These are phyloP conservation scores for Machaerirhynchus nigripectus DNA, from an alignment of 2,113 vertebrate species.

Conservation along the genomic window DNA sequence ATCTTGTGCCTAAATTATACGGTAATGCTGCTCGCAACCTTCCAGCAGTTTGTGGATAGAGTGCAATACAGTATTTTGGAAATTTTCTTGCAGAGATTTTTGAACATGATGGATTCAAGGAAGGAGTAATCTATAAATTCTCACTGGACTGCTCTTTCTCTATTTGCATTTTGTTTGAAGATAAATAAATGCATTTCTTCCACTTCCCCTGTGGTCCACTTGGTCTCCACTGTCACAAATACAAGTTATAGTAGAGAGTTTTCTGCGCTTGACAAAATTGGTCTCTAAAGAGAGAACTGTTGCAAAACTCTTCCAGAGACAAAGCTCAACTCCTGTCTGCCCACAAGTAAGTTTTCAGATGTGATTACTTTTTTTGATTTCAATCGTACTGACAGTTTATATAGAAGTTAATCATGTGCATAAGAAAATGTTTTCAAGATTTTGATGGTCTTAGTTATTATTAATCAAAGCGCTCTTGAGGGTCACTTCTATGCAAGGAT, in stretches of 20 bases:
- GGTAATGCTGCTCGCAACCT: not conserved
- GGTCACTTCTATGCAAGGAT: not conserved
- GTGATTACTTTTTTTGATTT: not conserved
- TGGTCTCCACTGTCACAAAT: not conserved
- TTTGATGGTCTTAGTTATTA: not conserved
- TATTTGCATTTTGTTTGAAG: not conserved
- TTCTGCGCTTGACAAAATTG: not conserved
- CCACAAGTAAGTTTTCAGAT: not conserved
- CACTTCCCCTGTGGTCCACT: not conserved
- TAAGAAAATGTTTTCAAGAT: not conserved
- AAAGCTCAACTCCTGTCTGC: not conserved
- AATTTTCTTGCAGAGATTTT: not conserved
- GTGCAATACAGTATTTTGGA: not conserved
- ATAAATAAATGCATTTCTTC: not conserved
- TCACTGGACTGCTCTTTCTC: not conserved
- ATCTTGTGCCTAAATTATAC: not conserved
- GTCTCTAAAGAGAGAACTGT: not conserved
- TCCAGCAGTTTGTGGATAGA: not conserved
- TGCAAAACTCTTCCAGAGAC: not conserved
- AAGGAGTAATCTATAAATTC: not conserved
- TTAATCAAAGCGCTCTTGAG: not conserved
- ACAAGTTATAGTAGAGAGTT: not conserved
- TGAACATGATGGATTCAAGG: not conserved
- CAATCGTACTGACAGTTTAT: accelerated
- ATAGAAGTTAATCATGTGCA: not conserved